phyloP scores from a whole-genome alignment of 2,113 vertebrate genomes.

The Andinoacara biseriatus region DNA sequence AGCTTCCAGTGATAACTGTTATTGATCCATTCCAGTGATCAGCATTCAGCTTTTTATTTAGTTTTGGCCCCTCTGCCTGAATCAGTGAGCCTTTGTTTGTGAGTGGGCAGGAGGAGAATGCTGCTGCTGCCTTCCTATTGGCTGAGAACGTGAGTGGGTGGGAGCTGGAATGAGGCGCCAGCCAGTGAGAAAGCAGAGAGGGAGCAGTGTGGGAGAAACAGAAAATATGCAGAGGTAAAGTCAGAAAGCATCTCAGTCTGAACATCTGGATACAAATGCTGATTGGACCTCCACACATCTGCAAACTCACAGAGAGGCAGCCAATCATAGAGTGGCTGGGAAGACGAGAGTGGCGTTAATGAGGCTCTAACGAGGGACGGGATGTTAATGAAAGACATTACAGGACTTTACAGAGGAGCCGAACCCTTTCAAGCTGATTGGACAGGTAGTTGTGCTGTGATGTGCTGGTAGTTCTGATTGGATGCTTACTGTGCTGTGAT shows the following conservation, averaged over 20 bases:
- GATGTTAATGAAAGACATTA: not conserved
- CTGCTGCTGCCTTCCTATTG: slow-evolving; percentile 18
- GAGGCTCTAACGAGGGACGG: not conserved
- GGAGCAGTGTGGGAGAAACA: not conserved
- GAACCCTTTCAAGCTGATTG: not conserved
- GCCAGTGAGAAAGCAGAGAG: slow-evolving; percentile 32
- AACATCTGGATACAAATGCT: slow-evolving; percentile 1
- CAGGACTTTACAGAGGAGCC: not conserved
- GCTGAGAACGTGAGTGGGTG: slow-evolving; percentile 36
- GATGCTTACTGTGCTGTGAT: not conserved
- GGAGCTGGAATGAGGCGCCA: slow-evolving; percentile 37
- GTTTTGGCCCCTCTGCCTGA: not conserved
- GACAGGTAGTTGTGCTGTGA: not conserved
- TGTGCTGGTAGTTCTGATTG: not conserved
- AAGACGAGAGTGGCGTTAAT: not conserved
- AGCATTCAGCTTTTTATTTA: too few species aligned
- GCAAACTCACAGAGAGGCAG: not conserved
- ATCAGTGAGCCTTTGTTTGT: slow-evolving; percentile 36
- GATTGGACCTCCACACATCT: not conserved
- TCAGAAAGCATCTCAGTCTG: not conserved
- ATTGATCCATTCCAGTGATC: too few species aligned
- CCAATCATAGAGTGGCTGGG: not conserved
- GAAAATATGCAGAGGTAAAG: not conserved
- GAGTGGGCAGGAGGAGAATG: slow-evolving; percentile 23
- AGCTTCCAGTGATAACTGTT: too few species aligned